phyloP scores from a whole-genome alignment of 2,797 vertebrate genomes.

The Artibeus lituratus region DNA sequence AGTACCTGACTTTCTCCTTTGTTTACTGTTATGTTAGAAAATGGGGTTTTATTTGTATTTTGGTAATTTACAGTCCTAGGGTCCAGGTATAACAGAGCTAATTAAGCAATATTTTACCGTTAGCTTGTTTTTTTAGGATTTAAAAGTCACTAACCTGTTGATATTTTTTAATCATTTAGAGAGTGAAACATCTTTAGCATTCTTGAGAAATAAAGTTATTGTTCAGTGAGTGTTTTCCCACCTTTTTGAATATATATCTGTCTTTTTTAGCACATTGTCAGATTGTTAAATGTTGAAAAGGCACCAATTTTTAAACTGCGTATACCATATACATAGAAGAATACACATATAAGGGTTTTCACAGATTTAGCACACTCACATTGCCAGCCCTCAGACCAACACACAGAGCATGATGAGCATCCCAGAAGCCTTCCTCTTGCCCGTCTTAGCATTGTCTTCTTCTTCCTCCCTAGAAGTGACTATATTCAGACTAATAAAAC shows the following conservation, averaged over 20 bases:
- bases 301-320: slow-evolving; percentile 1
- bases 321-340: not conserved
- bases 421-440: not conserved
- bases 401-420: not conserved
- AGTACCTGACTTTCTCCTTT: slow-evolving; percentile 31
- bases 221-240: slow-evolving; percentile 42
- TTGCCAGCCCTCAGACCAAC: not conserved
- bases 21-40: slow-evolving; percentile 48
- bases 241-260: not conserved
- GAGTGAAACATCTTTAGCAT: not conserved
- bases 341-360: not conserved
- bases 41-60: slow-evolving; percentile 55
- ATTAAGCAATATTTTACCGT: slow-evolving; percentile 43
- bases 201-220: slow-evolving; percentile 52
- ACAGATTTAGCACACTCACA: not conserved
- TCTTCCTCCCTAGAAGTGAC: not conserved
- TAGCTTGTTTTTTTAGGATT: slow-evolving; percentile 9
- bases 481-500: not conserved
- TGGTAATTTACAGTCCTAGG: slow-evolving; percentile 30
- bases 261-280: slow-evolving; percentile 21
- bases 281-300: slow-evolving; percentile 9
- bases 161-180: slow-evolving; percentile 30
- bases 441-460: not conserved
- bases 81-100: not conserved
- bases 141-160: slow-evolving; percentile 24